phyloP scores from a whole-genome alignment of 2,888 invertebrate genomes.

The Enchytraeus crypticus region DNA sequence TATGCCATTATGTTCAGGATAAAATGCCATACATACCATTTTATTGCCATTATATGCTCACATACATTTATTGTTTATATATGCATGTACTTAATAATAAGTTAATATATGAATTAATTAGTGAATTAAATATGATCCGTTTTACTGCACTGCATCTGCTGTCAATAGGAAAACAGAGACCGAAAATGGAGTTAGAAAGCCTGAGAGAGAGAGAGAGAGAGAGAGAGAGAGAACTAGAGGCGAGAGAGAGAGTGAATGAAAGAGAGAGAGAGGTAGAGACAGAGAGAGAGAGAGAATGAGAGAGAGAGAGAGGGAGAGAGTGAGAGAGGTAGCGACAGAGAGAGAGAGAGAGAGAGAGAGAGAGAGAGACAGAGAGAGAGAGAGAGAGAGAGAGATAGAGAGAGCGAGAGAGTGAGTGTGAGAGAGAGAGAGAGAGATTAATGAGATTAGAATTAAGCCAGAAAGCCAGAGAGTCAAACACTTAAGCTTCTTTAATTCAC shows the following conservation, averaged over 20 bases:
- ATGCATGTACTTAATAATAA: too few species aligned
- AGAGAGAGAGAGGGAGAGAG: too few species aligned
- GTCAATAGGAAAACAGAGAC: neutral
- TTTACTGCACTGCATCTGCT: too few species aligned
- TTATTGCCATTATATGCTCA: too few species aligned
- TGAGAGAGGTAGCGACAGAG: neutral
- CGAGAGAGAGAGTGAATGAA: neutral
- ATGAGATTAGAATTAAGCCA: neutral
- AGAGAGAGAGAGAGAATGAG: neutral
- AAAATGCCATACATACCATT: too few species aligned
- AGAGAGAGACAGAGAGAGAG: neutral
- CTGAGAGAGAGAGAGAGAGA: neutral
- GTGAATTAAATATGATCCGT: too few species aligned
- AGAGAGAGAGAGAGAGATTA: neutral
- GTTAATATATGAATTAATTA: too few species aligned
- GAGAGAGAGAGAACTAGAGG: neutral
- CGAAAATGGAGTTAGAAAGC: neutral
- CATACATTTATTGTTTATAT: too few species aligned
- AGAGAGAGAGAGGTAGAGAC: neutral
- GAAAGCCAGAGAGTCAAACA: neutral
- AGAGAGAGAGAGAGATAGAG: neutral
- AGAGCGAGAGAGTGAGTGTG: neutral
- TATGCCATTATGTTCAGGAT: too few species aligned
- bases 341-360: neutral
- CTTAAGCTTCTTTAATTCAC: too few species aligned